phyloP scores from a whole-genome alignment of 2,113 vertebrate genomes.

The Uria aalge region DNA sequence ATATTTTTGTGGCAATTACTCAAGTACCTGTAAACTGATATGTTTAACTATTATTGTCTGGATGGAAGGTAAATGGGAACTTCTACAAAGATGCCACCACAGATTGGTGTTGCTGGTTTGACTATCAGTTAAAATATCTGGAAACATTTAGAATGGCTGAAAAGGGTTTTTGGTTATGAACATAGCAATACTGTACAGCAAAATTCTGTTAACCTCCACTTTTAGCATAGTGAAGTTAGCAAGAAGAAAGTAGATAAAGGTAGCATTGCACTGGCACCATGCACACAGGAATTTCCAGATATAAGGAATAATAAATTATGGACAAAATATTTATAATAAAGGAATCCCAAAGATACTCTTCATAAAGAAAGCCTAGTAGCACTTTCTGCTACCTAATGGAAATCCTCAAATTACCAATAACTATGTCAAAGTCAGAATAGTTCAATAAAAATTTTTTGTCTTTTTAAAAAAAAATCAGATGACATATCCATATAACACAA shows the following conservation, averaged over 20 bases:
- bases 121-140: background rate
- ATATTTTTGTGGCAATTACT: background rate
- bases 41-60: background rate
- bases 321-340: background rate
- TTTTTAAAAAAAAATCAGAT: background rate
- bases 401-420: background rate
- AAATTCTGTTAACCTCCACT: background rate
- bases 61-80: background rate
- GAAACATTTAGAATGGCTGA: background rate
- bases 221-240: background rate
- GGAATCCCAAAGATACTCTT: background rate
- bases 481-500: accelerated
- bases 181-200: background rate
- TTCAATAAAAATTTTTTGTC: background rate
- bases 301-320: background rate
- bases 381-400: background rate
- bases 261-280: accelerated
- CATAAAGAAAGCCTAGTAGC: background rate
- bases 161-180: background rate
- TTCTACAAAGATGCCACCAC: background rate
- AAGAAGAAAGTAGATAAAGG: background rate
- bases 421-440: background rate
- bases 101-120: background rate
- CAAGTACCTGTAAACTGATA: background rate
- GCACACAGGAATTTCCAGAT: background rate